These are phyloP conservation scores for Cotesia congregata DNA, from an alignment of 2,888 invertebrate genomes.

Conservation along the genomic window DNA sequence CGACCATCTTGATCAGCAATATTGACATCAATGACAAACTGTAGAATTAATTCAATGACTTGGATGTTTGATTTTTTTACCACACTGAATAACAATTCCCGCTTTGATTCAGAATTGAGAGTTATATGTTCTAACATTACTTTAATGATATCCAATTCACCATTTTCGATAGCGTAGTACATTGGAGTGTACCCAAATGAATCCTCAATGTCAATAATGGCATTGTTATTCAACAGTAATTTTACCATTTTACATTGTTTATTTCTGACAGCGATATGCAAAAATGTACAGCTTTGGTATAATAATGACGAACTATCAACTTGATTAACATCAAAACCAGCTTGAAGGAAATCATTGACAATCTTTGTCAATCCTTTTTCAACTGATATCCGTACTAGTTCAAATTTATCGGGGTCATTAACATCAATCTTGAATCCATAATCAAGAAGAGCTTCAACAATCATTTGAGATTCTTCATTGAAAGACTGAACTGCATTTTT, in stretches of 20 bases:
- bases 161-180: background rate
- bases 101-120: background rate
- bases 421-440: background rate
- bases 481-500: background rate
- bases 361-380: background rate
- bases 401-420: background rate
- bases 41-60: background rate
- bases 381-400: background rate
- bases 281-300: conserved; percentile 5
- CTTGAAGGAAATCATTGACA: background rate
- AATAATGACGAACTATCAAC: background rate
- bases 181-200: background rate
- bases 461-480: background rate
- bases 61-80: background rate
- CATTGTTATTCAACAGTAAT: background rate
- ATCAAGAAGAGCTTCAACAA: background rate
- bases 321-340: background rate
- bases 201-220: background rate
- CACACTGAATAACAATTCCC: background rate
- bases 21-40: background rate
- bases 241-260: conserved; percentile 5
- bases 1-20: background rate
- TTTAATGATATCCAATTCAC: background rate
- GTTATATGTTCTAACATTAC: background rate
- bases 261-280: conserved; percentile 30